Evolutionary conservation across 2,888 invertebrate species (phyloP).

Genomic region (Drosophila cracens): DNA sequence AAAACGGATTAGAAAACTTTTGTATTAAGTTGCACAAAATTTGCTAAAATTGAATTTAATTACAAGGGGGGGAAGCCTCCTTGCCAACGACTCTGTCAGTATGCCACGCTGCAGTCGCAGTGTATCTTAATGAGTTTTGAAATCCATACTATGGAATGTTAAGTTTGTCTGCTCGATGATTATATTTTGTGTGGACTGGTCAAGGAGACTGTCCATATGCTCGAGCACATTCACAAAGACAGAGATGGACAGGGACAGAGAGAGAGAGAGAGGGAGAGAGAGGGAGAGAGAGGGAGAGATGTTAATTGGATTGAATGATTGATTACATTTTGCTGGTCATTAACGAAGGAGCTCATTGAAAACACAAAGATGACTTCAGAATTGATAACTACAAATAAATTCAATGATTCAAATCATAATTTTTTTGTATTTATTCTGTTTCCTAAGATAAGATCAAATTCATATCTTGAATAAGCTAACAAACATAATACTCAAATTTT

Average conservation of each 20-base stretch:
- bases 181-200: slow-evolving; percentile 4
- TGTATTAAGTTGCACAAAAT: background rate
- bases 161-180: slow-evolving; percentile 7
- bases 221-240: slow-evolving; percentile 29
- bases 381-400: slow-evolving; percentile 37
- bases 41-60: slow-evolving; percentile 1
- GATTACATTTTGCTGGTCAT: slow-evolving; percentile 77
- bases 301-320: slow-evolving; percentile 76
- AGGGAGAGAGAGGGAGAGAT: background rate
- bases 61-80: background rate
- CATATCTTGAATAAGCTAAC: background rate
- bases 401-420: background rate
- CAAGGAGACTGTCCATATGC: slow-evolving; percentile 47
- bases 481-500: background rate
- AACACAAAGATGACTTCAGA: slow-evolving; percentile 61
- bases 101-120: background rate
- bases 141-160: slow-evolving; percentile 38
- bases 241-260: background rate
- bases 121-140: slow-evolving; percentile 49
- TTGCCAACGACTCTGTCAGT: background rate
- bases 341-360: slow-evolving; percentile 60
- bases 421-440: too few species aligned
- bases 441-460: background rate
- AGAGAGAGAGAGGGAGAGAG: background rate
- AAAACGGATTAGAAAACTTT: background rate